Base-by-base conservation (phyloP, 2,888 invertebrate genomes). In the Mactromeris polynyma region DNA sequence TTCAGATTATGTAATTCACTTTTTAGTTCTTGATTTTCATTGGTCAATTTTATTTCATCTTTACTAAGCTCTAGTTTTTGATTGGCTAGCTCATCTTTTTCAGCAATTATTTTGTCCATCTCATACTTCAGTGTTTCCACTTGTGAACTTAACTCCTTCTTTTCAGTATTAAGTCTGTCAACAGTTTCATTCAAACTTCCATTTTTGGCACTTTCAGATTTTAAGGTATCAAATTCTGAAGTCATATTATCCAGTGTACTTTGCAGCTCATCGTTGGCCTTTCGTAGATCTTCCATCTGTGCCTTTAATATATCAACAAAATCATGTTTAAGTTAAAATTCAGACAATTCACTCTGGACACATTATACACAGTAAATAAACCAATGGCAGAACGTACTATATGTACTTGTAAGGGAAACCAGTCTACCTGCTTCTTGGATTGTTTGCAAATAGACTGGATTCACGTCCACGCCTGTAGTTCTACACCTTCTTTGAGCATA, bases 11-110 rank as follows among this genome's bases (percentile, higher is more conserved):
- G 91, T 26, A 94, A 69, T 86, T 94, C 93, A 51, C 86, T 85
- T 85, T 93, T 92, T 21, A 93, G 26, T 83, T 93, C 91, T 81
- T 93, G 91, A 78, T 93, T 38, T 82, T 94, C 92, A 85, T 91
- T 93, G n/a, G 93, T 92, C 69, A 95, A 83, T 64, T 93, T 92
- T 78, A 94, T 92, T 89, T 95, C 95, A 79, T 91, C 91, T 83
- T 94, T 93, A 80, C 90, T 93, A 11, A 94, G 89, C 42, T 88
- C 89, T 26, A 93, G 85, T 81, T 94, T 95, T 85, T 94, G 91
- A 91, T 89, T 94, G 79, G 92, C 90, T 89, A 95, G 81, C 78
- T 94, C 93, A 81, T 94, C 94, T 82, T 94, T 94, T 86, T 95
- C 93, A 36, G 89, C 86, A 31, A 86, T 85, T 0, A 91, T 77